phyloP scores from a whole-genome alignment of 1,140 invertebrate species.

The Drosophila dunni region DNA sequence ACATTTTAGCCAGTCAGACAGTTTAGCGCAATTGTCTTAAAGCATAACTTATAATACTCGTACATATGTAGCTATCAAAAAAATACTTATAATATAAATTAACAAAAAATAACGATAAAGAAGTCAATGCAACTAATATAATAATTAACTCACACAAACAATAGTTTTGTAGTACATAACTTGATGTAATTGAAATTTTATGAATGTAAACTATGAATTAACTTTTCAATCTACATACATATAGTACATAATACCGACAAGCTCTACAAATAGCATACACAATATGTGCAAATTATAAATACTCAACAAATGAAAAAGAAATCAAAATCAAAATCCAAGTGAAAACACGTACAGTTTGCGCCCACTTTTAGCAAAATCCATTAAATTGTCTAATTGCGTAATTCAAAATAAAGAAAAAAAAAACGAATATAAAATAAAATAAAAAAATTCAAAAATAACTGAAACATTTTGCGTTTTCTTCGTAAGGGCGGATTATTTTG shows the following conservation, averaged over 20 bases:
- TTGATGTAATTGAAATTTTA: constrained; percentile 82
- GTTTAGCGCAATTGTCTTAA: constrained; percentile 35
- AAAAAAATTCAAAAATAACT: neutral
- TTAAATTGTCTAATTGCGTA: constrained; percentile 80
- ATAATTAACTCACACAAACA: constrained; percentile 58
- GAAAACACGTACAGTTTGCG: constrained; percentile 55
- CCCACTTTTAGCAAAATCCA: constrained; percentile 74
- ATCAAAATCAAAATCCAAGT: constrained; percentile 22
- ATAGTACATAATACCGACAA: constrained; percentile 55
- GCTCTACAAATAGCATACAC: constrained; percentile 28
- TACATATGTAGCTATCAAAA: constrained; percentile 39
- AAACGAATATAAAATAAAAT: constrained; percentile 35
- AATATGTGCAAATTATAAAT: constrained; percentile 53
- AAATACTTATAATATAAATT: constrained; percentile 2
- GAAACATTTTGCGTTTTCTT: constrained; percentile 1
- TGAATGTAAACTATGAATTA: constrained; percentile 81
- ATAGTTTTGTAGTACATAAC: constrained; percentile 77
- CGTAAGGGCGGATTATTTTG: neutral
- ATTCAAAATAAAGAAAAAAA: constrained; percentile 74
- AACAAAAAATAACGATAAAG: constrained; percentile 21
- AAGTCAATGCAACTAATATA: constrained; percentile 49
- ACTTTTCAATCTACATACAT: constrained; percentile 68
- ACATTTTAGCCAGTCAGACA: constrained; percentile 42
- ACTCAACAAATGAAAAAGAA: constrained; percentile 53
- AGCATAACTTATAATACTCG: constrained; percentile 59